Conservation (phyloP, 2,797 vertebrate genomes). For the Sebastolobus alascanus region DNA sequence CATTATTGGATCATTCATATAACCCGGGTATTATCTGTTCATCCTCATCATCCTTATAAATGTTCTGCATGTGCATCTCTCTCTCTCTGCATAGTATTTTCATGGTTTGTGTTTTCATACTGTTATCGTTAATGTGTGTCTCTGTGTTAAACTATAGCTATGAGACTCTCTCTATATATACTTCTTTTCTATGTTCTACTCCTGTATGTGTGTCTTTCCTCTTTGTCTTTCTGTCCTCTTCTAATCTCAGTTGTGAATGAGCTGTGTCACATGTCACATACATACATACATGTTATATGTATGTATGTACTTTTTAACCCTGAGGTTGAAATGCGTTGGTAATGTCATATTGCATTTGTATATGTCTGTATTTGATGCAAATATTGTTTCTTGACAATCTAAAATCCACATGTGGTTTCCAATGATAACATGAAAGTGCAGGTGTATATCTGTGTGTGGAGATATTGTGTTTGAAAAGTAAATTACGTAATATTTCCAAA, state of each 20-base stretch:
- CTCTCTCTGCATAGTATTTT: conserved; percentile 8
- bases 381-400: conserved; percentile 60
- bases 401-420: conserved; percentile 54
- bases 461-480: not conserved
- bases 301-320: conserved; percentile 19
- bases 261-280: conserved; percentile 30
- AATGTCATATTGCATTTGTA: conserved; percentile 45
- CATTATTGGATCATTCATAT: not conserved
- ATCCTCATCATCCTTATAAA: not conserved
- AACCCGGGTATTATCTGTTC: not conserved
- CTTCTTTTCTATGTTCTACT: not conserved
- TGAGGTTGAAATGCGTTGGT: not conserved
- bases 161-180: not conserved
- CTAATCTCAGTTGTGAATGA: conserved; percentile 13
- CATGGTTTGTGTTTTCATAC: conserved; percentile 5
- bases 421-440: not conserved
- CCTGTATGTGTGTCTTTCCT: not conserved
- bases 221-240: conserved; percentile 2
- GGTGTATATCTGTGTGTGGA: not conserved
- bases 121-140: conserved; percentile 7
- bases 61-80: conserved; percentile 11
- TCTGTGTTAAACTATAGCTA: conserved; percentile 12
- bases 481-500: not conserved
- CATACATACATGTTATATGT: conserved; percentile 49
- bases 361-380: conserved; percentile 51